Percentiles rank a stretch among this genome's conserved stretches.
These are phyloP conservation scores for Amphimallon solstitiale DNA, from an alignment of 2,888 invertebrate genomes.

Conservation along the genomic window DNA sequence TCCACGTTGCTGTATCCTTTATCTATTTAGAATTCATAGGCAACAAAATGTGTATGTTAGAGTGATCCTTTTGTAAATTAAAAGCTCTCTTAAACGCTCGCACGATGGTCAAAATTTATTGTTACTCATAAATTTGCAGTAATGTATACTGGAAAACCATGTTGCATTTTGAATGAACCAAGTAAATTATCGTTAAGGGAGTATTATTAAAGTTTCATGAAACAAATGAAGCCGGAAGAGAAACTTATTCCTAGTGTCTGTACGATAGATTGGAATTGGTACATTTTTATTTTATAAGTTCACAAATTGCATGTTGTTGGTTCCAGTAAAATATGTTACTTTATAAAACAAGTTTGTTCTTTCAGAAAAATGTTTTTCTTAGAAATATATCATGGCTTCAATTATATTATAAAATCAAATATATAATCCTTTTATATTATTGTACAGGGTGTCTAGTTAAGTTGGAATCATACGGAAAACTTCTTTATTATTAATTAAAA, in stretches of 20 bases:
- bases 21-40: no score
- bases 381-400: no score
- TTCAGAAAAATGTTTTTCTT: no score
- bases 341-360: no score
- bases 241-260: not conserved
- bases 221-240: not conserved
- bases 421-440: no score
- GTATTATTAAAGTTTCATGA: slow-evolving; percentile 24
- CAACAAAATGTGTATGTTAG: no score
- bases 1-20: no score
- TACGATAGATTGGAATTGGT: slow-evolving; percentile 1
- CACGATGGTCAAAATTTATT: not conserved
- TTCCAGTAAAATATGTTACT: not conserved
- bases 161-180: slow-evolving; percentile 9
- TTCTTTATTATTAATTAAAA: no score
- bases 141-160: not conserved
- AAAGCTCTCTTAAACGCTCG: not conserved
- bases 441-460: no score
- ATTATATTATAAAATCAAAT: no score
- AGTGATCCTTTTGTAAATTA: no score
- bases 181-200: slow-evolving; percentile 13
- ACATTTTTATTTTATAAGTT: not conserved
- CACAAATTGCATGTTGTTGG: not conserved
- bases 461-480: no score
- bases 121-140: not conserved